Evolutionary conservation across 2,797 vertebrate genomes (phyloP), one percentile per base, ranked within the genome.

Genomic region (Pygocentrus nattereri): DNA sequence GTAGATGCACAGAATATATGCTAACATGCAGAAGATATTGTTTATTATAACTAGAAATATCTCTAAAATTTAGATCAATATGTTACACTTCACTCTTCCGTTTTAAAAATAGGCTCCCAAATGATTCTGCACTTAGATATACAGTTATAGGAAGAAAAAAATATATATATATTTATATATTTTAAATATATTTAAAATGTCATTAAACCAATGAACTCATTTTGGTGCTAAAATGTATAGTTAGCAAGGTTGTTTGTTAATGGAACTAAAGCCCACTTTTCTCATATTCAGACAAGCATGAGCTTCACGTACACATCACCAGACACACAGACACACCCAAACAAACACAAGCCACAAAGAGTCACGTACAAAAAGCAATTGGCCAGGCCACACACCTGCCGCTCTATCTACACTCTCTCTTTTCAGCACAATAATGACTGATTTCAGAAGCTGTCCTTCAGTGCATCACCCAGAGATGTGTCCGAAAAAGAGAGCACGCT

Each of bases 321-420:
- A 83, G 74, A 70, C 47, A 54, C 58, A 47, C 59, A 77, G 34
- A 23, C 62, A 70, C 52, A 50, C 54, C 71, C 64, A 44, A 79
- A 74, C 77, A 83, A 83, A 87, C 84, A 85, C 25, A 49, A 64
- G 12, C 25, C 76, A 83, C 78, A 80, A 82, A 70, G 58, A 38
- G 21, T 34, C 56, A 34, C 30, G 49, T 34, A 65, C 69, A 67
- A 78, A 74, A 78, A 74, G 76, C 34, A 78, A 71, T 1, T 19
- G 67, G 34, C 5, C 50, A 4, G 34, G 50, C 30, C 2, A 31
- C 83, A 86, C 87, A 88, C 83, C 85, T 88, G 87, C 64, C 68
- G 2, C 56, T 75, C 75, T 52, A 56, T 73, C 81, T 64, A 49
- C 83, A 80, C 76, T 81, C 72, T 83, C 67, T 69, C 30, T 72